Conservation (phyloP, 2,888 invertebrate species). For the Eutolmus rufibarbis region DNA sequence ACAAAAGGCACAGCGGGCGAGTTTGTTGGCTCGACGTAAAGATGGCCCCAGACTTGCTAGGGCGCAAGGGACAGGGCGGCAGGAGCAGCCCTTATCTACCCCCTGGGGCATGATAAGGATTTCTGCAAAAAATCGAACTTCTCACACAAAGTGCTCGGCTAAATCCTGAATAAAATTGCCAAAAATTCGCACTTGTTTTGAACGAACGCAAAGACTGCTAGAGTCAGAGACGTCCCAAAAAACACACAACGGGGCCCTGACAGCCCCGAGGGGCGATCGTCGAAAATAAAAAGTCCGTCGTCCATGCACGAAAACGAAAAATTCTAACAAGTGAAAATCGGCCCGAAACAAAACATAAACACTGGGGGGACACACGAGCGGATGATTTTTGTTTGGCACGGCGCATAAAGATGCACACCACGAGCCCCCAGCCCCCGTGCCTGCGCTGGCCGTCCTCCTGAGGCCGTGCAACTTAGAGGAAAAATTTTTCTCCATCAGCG, state of each 20-base stretch:
- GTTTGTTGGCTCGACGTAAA: neutral
- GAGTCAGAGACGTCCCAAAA: neutral
- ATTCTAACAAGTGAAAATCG: constrained; percentile 2
- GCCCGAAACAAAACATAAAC: constrained; percentile 30
- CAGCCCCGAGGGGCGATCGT: neutral
- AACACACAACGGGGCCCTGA: neutral
- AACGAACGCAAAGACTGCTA: neutral
- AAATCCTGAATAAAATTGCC: neutral
- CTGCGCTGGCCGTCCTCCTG: neutral
- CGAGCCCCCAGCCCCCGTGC: neutral
- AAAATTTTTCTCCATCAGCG: neutral
- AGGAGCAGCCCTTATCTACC: neutral
- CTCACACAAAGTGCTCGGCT: neutral
- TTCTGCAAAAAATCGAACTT: neutral
- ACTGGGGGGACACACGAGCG: neutral
- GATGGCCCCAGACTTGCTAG: neutral
- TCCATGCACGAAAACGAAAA: neutral
- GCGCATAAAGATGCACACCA: constrained; percentile 29
- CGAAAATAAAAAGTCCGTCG: neutral
- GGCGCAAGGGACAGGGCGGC: neutral
- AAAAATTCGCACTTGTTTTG: neutral
- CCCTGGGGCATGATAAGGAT: neutral
- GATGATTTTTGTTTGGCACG: constrained; percentile 34
- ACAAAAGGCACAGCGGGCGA: neutral
- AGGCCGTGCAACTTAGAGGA: neutral